Evolutionary conservation across 2,888 invertebrate genomes (phyloP).

Genomic region (Harpalus rubripes): DNA sequence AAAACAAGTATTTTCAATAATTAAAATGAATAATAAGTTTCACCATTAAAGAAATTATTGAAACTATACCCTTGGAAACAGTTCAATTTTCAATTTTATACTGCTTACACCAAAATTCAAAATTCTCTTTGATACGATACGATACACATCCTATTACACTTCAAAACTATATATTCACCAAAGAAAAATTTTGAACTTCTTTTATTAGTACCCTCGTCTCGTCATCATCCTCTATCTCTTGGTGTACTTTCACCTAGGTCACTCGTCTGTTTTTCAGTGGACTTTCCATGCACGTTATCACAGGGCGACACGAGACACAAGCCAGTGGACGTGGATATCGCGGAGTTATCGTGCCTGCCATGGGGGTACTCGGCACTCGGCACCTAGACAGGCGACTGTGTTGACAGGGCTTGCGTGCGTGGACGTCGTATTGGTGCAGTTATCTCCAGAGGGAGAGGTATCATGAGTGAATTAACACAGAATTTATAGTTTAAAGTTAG

Average conservation of each 20-base stretch:
- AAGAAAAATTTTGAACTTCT: background rate
- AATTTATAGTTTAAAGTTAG: background rate
- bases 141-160: too few relatives aligned
- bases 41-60: too few relatives aligned
- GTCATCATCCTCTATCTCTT: background rate
- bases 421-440: background rate
- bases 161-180: too few relatives aligned
- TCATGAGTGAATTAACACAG: background rate
- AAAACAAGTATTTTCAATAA: too few relatives aligned
- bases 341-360: conserved; percentile 28
- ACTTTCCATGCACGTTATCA: conserved; percentile 37
- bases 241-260: background rate
- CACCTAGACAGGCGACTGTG: conserved; percentile 31
- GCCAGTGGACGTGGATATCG: background rate
- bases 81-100: too few relatives aligned
- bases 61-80: too few relatives aligned
- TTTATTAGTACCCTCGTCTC: background rate
- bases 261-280: background rate
- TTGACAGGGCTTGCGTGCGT: conserved; percentile 25
- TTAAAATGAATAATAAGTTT: too few relatives aligned
- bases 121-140: too few relatives aligned
- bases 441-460: background rate
- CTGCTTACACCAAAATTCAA: too few relatives aligned
- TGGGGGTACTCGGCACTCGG: conserved; percentile 2
- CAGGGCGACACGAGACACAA: background rate